Evolutionary conservation across 2,797 vertebrate species (phyloP).

Genomic region (Pygocentrus nattereri): DNA sequence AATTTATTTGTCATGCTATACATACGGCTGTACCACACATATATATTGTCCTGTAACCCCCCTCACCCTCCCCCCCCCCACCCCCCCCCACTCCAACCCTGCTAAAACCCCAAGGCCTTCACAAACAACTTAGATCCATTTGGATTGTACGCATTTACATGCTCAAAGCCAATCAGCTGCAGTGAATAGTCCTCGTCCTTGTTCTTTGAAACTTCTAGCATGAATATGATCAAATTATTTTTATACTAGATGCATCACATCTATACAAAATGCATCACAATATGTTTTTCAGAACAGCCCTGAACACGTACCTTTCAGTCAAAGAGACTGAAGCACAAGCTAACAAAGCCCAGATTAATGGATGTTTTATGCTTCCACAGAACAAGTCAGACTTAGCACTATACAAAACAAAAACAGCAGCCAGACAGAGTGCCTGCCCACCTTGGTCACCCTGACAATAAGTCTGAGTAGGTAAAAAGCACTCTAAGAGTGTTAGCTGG

Average conservation of each 20-base stretch:
- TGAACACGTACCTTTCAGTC: neutral
- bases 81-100: no score
- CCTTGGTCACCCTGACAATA: neutral
- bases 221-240: neutral
- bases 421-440: constrained; percentile 5
- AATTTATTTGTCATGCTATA: no score
- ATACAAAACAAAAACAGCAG: neutral
- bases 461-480: constrained; percentile 24
- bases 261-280: neutral
- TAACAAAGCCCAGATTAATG: neutral
- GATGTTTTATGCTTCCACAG: neutral
- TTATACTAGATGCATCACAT: neutral
- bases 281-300: neutral
- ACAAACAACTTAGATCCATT: no score
- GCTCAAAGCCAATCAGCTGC: no score
- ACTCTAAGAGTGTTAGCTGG: neutral
- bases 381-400: neutral
- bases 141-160: no score
- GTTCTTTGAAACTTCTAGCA: no score
- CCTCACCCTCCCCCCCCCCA: no score
- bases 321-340: neutral
- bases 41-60: no score
- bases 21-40: no score
- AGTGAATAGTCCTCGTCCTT: no score
- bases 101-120: no score